phyloP scores from a whole-genome alignment of 1,140 invertebrate species.

The Pogonognathellus flavescens region DNA sequence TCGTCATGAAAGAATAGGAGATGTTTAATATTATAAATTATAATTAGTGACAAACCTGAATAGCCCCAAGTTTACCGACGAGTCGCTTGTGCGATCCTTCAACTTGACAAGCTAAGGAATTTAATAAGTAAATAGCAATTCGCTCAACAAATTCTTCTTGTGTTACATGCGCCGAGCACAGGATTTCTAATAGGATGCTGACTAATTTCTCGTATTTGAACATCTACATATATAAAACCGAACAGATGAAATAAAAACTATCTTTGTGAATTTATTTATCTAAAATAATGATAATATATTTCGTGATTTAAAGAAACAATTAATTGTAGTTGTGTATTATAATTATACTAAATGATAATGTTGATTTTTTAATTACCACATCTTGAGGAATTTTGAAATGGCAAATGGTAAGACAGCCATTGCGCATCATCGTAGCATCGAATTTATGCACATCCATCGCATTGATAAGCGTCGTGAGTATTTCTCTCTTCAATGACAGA shows the following conservation, averaged over 20 bases:
- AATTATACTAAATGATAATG: too few species aligned
- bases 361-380: too few species aligned
- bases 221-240: conserved; percentile 75
- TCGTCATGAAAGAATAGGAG: background rate
- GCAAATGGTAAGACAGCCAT: conserved; percentile 88
- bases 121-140: conserved; percentile 94
- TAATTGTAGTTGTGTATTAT: too few species aligned
- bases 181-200: conserved; percentile 85
- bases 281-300: too few species aligned
- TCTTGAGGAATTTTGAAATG: conserved; percentile 95
- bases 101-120: conserved; percentile 95
- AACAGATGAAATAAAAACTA: background rate
- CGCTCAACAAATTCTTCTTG: conserved; percentile 93
- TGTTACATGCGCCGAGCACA: conserved; percentile 73
- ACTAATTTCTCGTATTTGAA: conserved; percentile 93
- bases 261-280: too few species aligned
- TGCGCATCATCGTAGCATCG: conserved; percentile 94
- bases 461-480: conserved; percentile 73
- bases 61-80: conserved; percentile 89
- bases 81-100: conserved; percentile 91
- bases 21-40: background rate
- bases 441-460: conserved; percentile 88
- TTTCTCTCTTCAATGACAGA: conserved; percentile 48
- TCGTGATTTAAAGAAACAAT: too few species aligned
- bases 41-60: conserved; percentile 74